Base-by-base conservation (phyloP, 2,113 vertebrate genomes). In the Anoplopoma fimbria region DNA sequence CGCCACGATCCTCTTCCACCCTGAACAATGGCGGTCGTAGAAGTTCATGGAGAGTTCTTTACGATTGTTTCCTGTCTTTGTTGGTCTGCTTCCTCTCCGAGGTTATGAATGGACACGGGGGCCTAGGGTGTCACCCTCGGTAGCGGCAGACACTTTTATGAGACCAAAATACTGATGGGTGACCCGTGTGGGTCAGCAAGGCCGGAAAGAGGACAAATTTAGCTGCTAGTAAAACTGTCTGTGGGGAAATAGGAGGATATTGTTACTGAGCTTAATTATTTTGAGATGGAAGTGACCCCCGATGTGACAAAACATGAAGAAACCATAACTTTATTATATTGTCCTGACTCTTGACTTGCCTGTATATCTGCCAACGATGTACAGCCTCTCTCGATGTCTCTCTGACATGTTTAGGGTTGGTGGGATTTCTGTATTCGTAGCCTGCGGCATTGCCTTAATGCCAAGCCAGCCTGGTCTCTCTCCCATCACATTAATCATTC, bases 21-120 rank as follows among this genome's bases (percentile, higher is more conserved):
- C 65, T 40, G 61, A 91, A 93, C 87, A 93, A 94, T 93, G 65
- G 84, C 3, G 17, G 79, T 85, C 65, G 77, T 77, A 55, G 77
- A 89, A 89, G 86, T 91, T 92, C 84, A 77, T 60, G 17, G 77
- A 87, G 84, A n/a, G 45, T 55, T 88, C 81, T 51, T 81, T 85
- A 73, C 81, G 77, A 96, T 95, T 95, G 94, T 92, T 95, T 96
- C 95, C 95, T 53, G 84, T 78, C 87, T 92, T 94, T 95, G 94
- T 95, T 81, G 33, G 34, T 12, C 21, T n/a, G 36, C 82, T 93
- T 95, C 94, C 91, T 69, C 77, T 67, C 57, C 2, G 69, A 81
- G 82, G 84, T 94, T 92, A 90, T 94, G 92, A 95, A 92, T 91
- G 92, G 86, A 88, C 77, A 2, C 4, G 1, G 40, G 75, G 87